Evolutionary conservation across 2,113 vertebrate species (phyloP).

Genomic region (Myrmophylax atrothorax): DNA sequence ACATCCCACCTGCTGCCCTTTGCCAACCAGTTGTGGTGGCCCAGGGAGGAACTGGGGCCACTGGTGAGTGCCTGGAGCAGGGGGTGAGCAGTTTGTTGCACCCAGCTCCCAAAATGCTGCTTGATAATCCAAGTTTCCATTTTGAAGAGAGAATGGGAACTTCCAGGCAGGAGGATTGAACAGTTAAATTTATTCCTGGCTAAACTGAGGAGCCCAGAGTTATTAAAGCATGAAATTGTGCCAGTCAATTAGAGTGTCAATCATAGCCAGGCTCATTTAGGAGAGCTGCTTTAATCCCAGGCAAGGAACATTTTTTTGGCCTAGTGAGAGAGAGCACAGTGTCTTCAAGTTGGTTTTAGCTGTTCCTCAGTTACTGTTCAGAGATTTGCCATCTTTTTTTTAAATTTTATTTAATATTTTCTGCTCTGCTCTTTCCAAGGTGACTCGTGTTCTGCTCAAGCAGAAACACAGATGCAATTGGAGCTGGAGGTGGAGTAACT

Average conservation of each 20-base stretch:
- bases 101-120: rapidly evolving
- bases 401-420: neutral
- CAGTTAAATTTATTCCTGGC: constrained; percentile 60
- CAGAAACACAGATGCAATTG: neutral
- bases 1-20: neutral
- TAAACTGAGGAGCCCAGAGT: constrained; percentile 44
- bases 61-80: rapidly evolving
- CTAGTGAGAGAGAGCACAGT: neutral
- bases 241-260: constrained; percentile 63
- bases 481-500: neutral
- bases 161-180: constrained; percentile 28
- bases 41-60: neutral
- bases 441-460: neutral
- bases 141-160: neutral
- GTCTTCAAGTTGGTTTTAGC: neutral
- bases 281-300: constrained; percentile 53
- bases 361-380: neutral
- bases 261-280: constrained; percentile 32
- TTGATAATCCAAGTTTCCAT: neutral
- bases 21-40: neutral
- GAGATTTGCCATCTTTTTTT: neutral
- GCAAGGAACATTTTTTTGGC: constrained; percentile 13
- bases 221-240: constrained; percentile 69
- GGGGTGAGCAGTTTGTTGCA: neutral
- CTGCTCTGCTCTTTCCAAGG: neutral